Percentiles rank a stretch among this genome's conserved stretches.
phyloP scores from a whole-genome alignment of 2,113 vertebrate species.

The Plectropomus leopardus region DNA sequence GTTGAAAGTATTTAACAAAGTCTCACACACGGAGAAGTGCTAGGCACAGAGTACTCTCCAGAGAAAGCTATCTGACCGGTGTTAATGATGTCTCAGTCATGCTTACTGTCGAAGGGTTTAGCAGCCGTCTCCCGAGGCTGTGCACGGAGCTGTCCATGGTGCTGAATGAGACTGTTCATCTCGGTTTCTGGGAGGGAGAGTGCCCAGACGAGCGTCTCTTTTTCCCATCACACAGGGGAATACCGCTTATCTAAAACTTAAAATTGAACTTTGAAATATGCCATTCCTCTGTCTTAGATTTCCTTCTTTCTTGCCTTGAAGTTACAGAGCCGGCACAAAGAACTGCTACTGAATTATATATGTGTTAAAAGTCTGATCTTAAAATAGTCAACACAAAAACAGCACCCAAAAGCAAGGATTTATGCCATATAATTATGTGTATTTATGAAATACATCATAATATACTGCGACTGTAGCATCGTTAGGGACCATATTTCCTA shows the following conservation, averaged over 20 bases:
- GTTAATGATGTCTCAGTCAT: conserved; percentile 45
- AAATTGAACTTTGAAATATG: conserved; percentile 63
- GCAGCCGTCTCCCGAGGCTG: conserved; percentile 18
- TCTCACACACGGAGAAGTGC: background rate
- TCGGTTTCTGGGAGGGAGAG: conserved; percentile 34
- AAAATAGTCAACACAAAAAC: conserved; percentile 15
- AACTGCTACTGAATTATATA: background rate
- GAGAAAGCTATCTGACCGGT: conserved; percentile 21
- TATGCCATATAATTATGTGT: background rate
- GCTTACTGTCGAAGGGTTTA: conserved; percentile 4
- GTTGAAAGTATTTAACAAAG: background rate
- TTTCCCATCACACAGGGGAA: conserved; percentile 38
- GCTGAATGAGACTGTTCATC: conserved; percentile 58
- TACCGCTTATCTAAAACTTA: conserved; percentile 48
- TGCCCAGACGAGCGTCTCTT: conserved; percentile 9
- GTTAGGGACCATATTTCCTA: background rate
- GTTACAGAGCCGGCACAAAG: conserved; percentile 2
- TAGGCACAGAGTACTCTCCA: background rate
- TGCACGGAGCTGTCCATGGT: conserved; percentile 61
- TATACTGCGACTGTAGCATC: background rate
- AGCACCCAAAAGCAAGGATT: background rate
- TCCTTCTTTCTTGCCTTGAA: conserved; percentile 15
- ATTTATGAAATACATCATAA: conserved; percentile 7
- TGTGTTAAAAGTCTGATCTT: background rate
- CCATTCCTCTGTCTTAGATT: conserved; percentile 4